These are phyloP conservation scores for Himalopsyche anomala DNA, from an alignment of 2,888 invertebrate species.

Conservation along the genomic window DNA sequence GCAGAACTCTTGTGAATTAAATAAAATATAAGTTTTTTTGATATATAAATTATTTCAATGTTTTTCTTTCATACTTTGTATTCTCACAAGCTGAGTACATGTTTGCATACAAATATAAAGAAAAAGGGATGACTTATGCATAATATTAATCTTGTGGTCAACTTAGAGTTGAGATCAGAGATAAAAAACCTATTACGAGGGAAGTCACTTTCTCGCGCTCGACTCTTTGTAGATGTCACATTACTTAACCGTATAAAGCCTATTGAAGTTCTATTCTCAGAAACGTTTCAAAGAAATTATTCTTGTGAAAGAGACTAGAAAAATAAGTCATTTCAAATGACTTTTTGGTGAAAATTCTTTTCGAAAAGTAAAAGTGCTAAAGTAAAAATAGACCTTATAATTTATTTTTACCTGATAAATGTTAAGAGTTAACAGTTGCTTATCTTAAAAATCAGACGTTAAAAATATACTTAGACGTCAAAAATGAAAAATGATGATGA, in stretches of 20 bases:
- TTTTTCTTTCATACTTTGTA: too few relatives aligned
- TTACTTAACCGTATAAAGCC: conserved; percentile 43
- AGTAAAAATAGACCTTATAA: too few relatives aligned
- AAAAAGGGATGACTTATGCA: conserved; percentile 28
- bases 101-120: background rate
- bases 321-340: conserved; percentile 40
- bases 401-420: too few relatives aligned
- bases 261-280: conserved; percentile 32
- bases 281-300: conserved; percentile 34
- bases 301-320: conserved; percentile 32
- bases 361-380: background rate
- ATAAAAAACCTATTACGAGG: conserved; percentile 39
- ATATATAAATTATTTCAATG: too few relatives aligned
- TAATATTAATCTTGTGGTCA: conserved; percentile 42
- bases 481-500: too few relatives aligned
- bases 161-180: conserved; percentile 36
- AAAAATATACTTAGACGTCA: too few relatives aligned
- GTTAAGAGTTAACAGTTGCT: too few relatives aligned
- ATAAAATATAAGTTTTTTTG: too few relatives aligned
- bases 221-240: conserved; percentile 42
- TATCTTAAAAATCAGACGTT: too few relatives aligned
- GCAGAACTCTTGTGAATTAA: too few relatives aligned
- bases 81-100: background rate
- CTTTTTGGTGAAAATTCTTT: background rate
- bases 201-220: conserved; percentile 38